Percentiles rank a stretch among this genome's conserved stretches.
Conservation (phyloP, 2,113 vertebrate genomes). For the Desmodus rotundus region DNA sequence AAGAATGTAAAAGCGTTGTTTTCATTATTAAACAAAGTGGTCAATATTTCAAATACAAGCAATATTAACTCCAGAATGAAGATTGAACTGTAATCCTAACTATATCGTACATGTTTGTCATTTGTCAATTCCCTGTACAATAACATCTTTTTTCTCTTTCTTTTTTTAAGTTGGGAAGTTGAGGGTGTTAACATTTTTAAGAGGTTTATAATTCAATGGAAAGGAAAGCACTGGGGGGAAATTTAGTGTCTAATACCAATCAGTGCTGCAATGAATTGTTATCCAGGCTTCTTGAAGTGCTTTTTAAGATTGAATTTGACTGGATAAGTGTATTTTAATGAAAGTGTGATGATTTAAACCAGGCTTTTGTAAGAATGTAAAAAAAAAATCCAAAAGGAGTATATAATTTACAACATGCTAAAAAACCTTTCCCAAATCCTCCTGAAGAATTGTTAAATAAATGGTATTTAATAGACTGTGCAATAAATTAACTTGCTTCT, state of each 20-base stretch:
- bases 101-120: background rate
- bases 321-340: constrained; percentile 51
- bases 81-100: background rate
- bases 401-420: constrained; percentile 2
- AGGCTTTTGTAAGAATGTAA: background rate
- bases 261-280: constrained; percentile 1
- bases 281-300: constrained; percentile 13
- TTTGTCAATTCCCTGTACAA: background rate
- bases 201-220: constrained; percentile 14
- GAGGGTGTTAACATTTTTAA: background rate
- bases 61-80: background rate
- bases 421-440: background rate
- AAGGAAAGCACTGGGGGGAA: background rate
- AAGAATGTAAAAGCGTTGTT: constrained; percentile 13
- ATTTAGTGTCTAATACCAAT: background rate
- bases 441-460: constrained; percentile 22
- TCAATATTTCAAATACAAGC: background rate
- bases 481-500: constrained; percentile 17
- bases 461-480: background rate
- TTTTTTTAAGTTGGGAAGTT: background rate
- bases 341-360: constrained; percentile 49
- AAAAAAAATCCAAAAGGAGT: constrained; percentile 23
- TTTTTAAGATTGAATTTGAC: constrained; percentile 62
- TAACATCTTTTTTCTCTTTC: background rate
- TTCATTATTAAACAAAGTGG: background rate